Conservation (phyloP, 2,797 vertebrate species). For the Hybognathus amarus region DNA sequence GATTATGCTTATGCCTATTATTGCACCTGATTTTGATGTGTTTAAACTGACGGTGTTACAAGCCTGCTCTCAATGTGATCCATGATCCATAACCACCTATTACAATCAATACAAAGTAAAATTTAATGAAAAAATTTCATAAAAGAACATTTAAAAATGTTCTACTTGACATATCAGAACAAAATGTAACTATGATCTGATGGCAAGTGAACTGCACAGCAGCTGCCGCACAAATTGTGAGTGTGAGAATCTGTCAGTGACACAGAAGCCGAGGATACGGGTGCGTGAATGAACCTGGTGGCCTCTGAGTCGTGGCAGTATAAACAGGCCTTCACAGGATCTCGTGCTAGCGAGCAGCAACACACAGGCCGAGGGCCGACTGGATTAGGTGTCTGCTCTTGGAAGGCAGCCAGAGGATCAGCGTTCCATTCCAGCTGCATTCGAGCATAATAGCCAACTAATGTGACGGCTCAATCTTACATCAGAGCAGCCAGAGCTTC, state of each 20-base stretch:
- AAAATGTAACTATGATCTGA: neutral
- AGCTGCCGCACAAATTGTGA: neutral
- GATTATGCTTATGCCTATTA: too few species aligned
- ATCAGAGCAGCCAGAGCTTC: conserved; percentile 76
- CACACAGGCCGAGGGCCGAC: conserved; percentile 25
- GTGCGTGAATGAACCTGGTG: conserved; percentile 43
- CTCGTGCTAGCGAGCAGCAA: conserved; percentile 7
- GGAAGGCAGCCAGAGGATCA: conserved; percentile 50
- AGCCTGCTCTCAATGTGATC: too few species aligned
- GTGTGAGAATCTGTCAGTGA: conserved; percentile 8
- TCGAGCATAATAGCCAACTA: conserved; percentile 50
- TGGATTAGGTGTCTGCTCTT: conserved; percentile 57
- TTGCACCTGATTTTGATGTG: too few species aligned
- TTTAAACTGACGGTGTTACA: too few species aligned
- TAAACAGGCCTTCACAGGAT: conserved; percentile 42
- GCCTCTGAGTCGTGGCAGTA: conserved; percentile 16
- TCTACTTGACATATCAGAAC: neutral
- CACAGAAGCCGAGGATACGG: conserved; percentile 14
- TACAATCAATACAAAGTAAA: neutral
- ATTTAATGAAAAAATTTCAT: too few species aligned
- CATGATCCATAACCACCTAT: neutral
- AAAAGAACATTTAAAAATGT: too few species aligned
- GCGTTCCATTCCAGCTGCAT: conserved; percentile 54
- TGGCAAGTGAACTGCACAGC: neutral
- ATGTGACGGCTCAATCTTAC: conserved; percentile 77